Evolutionary conservation across 2,888 invertebrate genomes (phyloP), one percentile per base, ranked within the genome.

Genomic region (Drosophila ezoana): DNA sequence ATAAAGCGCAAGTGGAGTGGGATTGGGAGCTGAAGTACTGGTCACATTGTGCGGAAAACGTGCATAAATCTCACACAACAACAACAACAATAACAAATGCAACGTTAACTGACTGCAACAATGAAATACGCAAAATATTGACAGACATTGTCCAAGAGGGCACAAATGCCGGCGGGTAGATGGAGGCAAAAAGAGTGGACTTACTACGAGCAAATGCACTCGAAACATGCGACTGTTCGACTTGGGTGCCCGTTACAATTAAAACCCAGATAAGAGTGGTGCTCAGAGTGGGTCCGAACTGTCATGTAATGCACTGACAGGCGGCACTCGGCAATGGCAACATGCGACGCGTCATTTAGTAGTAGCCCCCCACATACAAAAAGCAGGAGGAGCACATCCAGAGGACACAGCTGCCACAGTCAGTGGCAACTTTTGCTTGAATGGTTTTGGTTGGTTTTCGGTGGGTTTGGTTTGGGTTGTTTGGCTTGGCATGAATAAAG

Each of bases 51-150:
- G 47, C 14, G 51, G 51, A 13, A 41, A 45, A 35, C 40, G 57
- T 41, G 78, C 73, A 78, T 86, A 76, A 88, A 83, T 86, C 83
- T 72, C 78, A 52, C 67, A 79, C 70, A 71, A 38, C 66, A 65
- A 64, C 66, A 65, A 62, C 64, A 72, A 49, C 40, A 56, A 71
- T 35, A 72, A 59, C 66, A 70, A 67, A 66, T 69, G 53, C 59
- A 72, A 56, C 67, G 59, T 78, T 57, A 70, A 73, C 87, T 80
- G 89, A 78, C 63, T 83, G 79, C 76, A 87, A 83, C 89, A 84
- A 89, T 87, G 84, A 89, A 88, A 83, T 85, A 79, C 86, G 88
- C 83, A 83, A 84, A 89, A 84, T 84, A 89, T 85, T 87, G 89
- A 85, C 84, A 86, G 81, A 65, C 81, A 63, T 68, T 68, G 65